These are phyloP conservation scores for Drosophila elegans DNA, from an alignment of 1,140 invertebrate species.

Conservation along the genomic window DNA sequence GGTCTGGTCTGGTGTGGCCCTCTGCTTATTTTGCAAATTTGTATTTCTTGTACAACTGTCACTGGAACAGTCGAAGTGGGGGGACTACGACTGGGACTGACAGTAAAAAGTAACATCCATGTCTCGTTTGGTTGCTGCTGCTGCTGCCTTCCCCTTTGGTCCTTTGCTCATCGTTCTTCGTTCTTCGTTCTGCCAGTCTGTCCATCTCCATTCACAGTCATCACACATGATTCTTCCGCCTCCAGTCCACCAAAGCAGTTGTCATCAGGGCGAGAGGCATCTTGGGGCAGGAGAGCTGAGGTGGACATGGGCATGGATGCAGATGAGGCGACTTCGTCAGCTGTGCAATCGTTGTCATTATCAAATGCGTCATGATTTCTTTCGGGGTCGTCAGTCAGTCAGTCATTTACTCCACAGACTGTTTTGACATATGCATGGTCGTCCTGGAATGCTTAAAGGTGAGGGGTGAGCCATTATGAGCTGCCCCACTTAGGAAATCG, in stretches of 20 bases:
- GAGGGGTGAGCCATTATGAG: slow-evolving; percentile 5
- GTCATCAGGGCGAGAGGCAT: slow-evolving; percentile 53
- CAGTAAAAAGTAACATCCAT: slow-evolving; percentile 70
- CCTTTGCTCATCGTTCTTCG: background rate
- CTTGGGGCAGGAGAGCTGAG: slow-evolving; percentile 1
- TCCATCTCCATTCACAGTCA: slow-evolving; percentile 49
- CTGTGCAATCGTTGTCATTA: slow-evolving; percentile 77
- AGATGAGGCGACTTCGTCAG: slow-evolving; percentile 19
- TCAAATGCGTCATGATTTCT: slow-evolving; percentile 78
- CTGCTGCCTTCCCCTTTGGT: background rate
- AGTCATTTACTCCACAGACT: slow-evolving; percentile 40
- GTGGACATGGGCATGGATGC: background rate
- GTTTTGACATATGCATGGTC: slow-evolving; percentile 52
- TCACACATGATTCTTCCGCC: slow-evolving; percentile 64
- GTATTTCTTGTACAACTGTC: slow-evolving; percentile 83
- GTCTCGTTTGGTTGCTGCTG: slow-evolving; percentile 44
- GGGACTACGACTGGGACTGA: slow-evolving; percentile 26
- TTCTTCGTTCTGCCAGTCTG: slow-evolving; percentile 12
- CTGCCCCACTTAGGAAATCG: background rate
- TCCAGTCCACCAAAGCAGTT: slow-evolving; percentile 57
- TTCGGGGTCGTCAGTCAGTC: slow-evolving; percentile 52
- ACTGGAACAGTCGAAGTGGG: slow-evolving; percentile 35
- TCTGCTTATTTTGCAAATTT: slow-evolving; percentile 82
- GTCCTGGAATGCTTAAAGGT: background rate
- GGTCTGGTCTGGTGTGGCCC: slow-evolving; percentile 25